A percentile compares a stretch with the other conserved stretches of the same genome.
Evolutionary conservation across 2,797 vertebrate species (phyloP).

Genomic region (Chloroceryle inda): DNA sequence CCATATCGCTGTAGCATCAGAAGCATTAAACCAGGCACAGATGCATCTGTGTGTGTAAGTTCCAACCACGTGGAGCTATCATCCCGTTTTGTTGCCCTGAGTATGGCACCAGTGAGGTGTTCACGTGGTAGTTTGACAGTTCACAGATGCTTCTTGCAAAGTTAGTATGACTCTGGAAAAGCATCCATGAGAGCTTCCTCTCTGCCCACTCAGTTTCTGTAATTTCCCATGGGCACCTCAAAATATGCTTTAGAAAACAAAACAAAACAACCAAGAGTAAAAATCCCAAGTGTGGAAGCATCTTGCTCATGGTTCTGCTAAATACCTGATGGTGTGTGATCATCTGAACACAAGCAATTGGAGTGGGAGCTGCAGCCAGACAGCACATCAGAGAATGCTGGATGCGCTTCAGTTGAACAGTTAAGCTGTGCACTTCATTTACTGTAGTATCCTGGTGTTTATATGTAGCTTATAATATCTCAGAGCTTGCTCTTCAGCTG

Average conservation of each 20-base stretch:
- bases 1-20: fast-evolving
- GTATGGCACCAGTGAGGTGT: neutral
- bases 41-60: fast-evolving
- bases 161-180: neutral
- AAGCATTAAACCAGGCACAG: neutral
- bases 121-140: neutral
- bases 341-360: neutral
- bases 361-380: neutral
- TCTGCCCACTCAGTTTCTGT: neutral
- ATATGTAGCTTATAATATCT: neutral
- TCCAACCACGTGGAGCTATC: neutral
- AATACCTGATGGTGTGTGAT: neutral
- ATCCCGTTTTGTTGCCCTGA: neutral
- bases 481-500: neutral
- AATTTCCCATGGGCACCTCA: neutral
- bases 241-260: neutral
- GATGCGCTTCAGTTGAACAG: neutral
- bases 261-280: neutral
- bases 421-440: neutral
- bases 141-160: neutral
- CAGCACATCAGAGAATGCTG: neutral
- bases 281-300: neutral
- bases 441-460: neutral
- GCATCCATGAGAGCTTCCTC: neutral
- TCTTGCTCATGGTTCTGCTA: neutral